Evolutionary conservation across 2,113 vertebrate genomes (phyloP).

Genomic region (Bambusicola thoracicus): DNA sequence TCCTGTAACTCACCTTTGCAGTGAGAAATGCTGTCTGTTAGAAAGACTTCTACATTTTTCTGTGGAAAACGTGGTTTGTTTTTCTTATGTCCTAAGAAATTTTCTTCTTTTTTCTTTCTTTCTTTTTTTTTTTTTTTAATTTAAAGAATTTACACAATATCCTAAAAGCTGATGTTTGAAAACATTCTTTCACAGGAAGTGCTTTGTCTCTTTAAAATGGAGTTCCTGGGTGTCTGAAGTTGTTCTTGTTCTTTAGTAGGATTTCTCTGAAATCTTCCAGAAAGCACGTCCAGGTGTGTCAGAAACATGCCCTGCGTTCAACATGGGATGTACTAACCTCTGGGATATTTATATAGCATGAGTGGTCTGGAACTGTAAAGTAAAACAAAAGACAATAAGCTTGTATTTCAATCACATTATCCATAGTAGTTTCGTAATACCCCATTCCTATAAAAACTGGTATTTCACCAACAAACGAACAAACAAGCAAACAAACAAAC

Average conservation of each 20-base stretch:
- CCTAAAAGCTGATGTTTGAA: neutral
- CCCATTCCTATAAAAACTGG: neutral
- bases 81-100: neutral
- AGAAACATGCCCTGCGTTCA: neutral
- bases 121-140: no score
- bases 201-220: rapidly evolving
- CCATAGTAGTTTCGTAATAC: rapidly evolving
- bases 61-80: neutral
- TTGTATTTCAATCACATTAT: neutral
- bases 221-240: neutral
- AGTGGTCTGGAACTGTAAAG: neutral
- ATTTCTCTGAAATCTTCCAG: neutral
- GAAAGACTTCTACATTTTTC: neutral
- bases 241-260: neutral
- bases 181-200: neutral
- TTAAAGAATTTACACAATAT: neutral
- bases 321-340: neutral
- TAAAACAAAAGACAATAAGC: neutral
- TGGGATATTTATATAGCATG: neutral
- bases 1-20: neutral
- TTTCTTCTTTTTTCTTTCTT: neutral
- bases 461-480: neutral
- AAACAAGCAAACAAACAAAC: neutral
- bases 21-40: neutral
- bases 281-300: neutral